Conservation (phyloP, 1,140 invertebrate species). For the Drosophila arizonae region DNA sequence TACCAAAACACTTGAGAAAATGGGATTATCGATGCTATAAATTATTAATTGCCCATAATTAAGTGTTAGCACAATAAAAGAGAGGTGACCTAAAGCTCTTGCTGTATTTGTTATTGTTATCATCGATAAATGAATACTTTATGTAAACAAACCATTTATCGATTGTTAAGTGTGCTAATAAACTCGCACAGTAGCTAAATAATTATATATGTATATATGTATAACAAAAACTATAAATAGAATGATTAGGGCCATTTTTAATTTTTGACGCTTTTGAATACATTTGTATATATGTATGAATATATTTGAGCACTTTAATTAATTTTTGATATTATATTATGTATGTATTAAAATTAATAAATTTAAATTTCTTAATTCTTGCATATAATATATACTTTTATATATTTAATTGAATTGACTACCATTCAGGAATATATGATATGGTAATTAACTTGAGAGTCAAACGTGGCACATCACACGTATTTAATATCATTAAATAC, state of each 20-base stretch:
- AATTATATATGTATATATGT: neutral
- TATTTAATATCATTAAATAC: neutral
- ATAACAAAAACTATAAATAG: slow-evolving; percentile 4
- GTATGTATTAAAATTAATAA: neutral
- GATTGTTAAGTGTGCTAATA: neutral
- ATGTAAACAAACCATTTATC: neutral
- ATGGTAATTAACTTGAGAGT: too few species aligned
- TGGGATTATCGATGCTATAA: neutral
- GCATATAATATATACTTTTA: neutral
- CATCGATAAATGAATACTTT: slow-evolving; percentile 1
- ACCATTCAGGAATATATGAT: too few species aligned
- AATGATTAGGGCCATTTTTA: slow-evolving; percentile 1
- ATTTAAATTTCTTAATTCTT: neutral
- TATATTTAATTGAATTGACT: neutral
- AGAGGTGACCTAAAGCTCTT: neutral
- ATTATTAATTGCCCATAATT: neutral
- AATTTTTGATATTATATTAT: neutral
- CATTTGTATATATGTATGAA: neutral
- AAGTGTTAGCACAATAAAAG: neutral
- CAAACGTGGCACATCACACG: too few species aligned
- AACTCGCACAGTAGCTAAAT: neutral
- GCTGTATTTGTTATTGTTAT: neutral
- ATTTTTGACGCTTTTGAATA: neutral
- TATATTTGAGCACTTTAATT: neutral
- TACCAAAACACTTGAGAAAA: neutral